Base-by-base conservation (phyloP, 2,113 vertebrate genomes). In the Peucedramus taeniatus region DNA sequence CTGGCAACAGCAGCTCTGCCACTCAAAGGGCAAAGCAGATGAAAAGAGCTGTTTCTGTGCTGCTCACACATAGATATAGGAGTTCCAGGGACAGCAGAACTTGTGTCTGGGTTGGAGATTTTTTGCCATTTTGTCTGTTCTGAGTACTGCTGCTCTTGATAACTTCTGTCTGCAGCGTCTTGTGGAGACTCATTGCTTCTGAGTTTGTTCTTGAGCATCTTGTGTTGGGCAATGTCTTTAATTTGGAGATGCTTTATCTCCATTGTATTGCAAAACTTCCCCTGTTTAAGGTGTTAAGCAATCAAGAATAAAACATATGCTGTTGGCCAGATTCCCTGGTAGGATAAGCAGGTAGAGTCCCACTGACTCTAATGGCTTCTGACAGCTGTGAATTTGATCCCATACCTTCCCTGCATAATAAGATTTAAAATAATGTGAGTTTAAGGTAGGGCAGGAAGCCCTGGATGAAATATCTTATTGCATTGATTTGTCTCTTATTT, bases 401-500 rank as follows among this genome's bases (percentile, higher is more conserved):
- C 45, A 40, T 88, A 88, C 77, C 83, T 97, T 96, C 71, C 79
- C 93, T 94, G 78, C 94, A 96, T 94, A 97, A 96, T 95, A 95
- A 94, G 81, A 79, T 96, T 97, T 92, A 78, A 97, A 98, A 92
- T 88, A 95, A 76, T 94, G 70, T 60, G 72, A 96, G 82, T 95
- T 89, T 81, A 86, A 74, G 92, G 54, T 70, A 91, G 60, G 45
- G 37, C 71, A 97, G 89, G 95, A 97, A 95, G 93, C 75, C 59
- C 84, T 94, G 74, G 91, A 93, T 97, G 94, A 97, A 97, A 96
- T 97, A 97, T 72, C 81, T 94, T 90, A 87, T 92, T 97, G 97
- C 84, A 94, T 92, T 94, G 95, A 95, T 94, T 97, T 89, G 91
- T 97, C 83, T 89, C 94, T 81, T 95, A 89, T 90, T 94, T 96